phyloP scores from a whole-genome alignment of 64 coral and sea anemone genomes.

The Dendrophyllia cribrosa region DNA sequence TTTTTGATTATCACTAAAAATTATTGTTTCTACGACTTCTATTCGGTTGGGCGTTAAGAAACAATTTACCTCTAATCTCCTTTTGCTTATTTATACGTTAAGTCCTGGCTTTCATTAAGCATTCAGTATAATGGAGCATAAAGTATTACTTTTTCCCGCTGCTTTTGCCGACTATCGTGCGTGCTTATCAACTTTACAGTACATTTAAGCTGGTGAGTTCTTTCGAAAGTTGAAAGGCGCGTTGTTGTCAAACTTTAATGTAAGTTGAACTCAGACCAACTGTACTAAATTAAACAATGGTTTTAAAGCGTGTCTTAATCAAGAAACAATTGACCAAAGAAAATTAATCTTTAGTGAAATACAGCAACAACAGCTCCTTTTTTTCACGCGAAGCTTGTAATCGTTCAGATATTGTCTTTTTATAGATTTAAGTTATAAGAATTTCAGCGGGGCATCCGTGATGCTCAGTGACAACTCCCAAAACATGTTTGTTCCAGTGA shows the following conservation, averaged over 20 bases:
- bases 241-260: too few relatives aligned
- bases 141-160: not conserved
- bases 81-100: constrained; percentile 4
- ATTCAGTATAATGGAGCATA: not conserved
- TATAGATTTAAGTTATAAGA: too few relatives aligned
- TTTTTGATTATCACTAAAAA: not conserved
- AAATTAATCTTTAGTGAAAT: not conserved
- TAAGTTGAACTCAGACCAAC: too few relatives aligned
- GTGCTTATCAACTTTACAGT: not conserved
- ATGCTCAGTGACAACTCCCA: too few relatives aligned
- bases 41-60: constrained; percentile 11
- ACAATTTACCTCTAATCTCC: not conserved
- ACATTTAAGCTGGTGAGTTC: not conserved
- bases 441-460: too few relatives aligned
- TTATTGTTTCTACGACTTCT: not conserved
- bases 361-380: too few relatives aligned
- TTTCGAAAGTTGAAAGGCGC: too few relatives aligned
- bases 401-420: too few relatives aligned
- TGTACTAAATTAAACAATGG: not conserved
- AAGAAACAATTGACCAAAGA: not conserved
- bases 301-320: not conserved
- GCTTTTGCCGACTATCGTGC: not conserved
- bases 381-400: too few relatives aligned
- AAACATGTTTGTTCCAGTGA: too few relatives aligned
- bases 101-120: not conserved